A percentile compares a stretch with the other conserved stretches of the same genome.
Evolutionary conservation across 2,113 vertebrate genomes (phyloP).

Genomic region (Lophochroa leadbeateri): DNA sequence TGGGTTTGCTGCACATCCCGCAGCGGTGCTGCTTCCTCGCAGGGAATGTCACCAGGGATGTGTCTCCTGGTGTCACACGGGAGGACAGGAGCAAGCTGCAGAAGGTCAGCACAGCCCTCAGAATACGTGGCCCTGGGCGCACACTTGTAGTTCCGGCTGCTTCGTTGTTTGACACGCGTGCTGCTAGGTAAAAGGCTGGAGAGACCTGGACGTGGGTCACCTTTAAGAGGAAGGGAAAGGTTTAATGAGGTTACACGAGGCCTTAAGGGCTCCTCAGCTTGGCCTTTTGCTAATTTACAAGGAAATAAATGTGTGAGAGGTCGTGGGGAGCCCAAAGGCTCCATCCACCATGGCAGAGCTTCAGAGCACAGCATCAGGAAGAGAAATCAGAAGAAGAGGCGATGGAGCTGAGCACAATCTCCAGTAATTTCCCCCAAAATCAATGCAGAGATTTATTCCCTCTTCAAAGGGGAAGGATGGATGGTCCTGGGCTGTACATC

Average conservation of each 20-base stretch:
- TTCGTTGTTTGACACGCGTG: neutral
- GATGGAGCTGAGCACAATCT: neutral
- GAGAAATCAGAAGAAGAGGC: neutral
- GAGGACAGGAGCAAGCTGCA: neutral
- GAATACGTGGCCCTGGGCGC: rapidly evolving
- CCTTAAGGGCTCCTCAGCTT: neutral
- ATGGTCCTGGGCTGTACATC: neutral
- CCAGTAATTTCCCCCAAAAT: neutral
- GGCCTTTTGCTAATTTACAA: neutral
- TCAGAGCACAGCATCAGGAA: neutral
- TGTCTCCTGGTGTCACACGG: neutral
- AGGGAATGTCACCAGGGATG: neutral
- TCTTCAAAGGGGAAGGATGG: neutral
- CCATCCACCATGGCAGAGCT: neutral
- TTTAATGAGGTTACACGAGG: neutral
- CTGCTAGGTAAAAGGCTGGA: neutral
- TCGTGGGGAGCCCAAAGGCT: neutral
- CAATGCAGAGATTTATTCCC: neutral
- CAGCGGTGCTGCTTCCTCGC: neutral
- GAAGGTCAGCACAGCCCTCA: slow-evolving; percentile 28
- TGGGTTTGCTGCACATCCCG: neutral
- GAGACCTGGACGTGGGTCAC: neutral
- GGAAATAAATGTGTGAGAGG: neutral
- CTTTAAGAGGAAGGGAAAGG: neutral
- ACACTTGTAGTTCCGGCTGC: neutral